Evolutionary conservation across 2,888 invertebrate species (phyloP), one percentile per base, ranked within the genome.

Genomic region (Drosophila antonietae): DNA sequence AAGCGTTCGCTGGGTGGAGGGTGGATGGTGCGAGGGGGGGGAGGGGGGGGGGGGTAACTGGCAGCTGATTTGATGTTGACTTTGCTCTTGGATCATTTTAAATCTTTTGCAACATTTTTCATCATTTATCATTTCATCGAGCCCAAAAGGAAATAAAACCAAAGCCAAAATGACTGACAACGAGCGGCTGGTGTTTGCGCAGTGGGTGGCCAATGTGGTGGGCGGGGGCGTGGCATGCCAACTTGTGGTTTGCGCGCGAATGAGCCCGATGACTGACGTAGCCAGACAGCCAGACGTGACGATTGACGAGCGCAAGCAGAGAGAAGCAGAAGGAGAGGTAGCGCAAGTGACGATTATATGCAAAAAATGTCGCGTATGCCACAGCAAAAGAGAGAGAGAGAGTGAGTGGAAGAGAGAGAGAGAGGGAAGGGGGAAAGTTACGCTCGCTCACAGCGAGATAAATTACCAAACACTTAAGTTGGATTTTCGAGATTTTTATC

Each of bases 121-220:
- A 92, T 92, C 92, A 92, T 92, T 92, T 92, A 92, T 92, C 92
- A 92, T 92, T 91, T 90, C 84, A 90, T 90, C 88, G 87, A 74
- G 71, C 66, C 56, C 39, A 35, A 37, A 59, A 53, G 64, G 68
- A 57, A 73, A 49, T 49, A 39, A 49, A 51, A 64, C 64, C 70
- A 81, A 68, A 70, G 58, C 60, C 53, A 70, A 73, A 82, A 66
- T 91, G 91, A 91, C 90, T 91, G 91, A 91, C 91, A 91, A 82
- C 82, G 82, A 89, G 41, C 31, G 43, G 68, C 64, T 39, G 60
- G 23, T 63, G 64, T 57, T 43, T 47, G 33, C 12, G 72, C 46
- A 51, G 44, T 44, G 63, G 15, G 53, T 37, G 41, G 37, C 15
- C 37, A 6, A 14, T n/a, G 28, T 28, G 28, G 18, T 14, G 44